Evolutionary conservation across 2,888 invertebrate species (phyloP).

Genomic region (Nomada ferruginata): DNA sequence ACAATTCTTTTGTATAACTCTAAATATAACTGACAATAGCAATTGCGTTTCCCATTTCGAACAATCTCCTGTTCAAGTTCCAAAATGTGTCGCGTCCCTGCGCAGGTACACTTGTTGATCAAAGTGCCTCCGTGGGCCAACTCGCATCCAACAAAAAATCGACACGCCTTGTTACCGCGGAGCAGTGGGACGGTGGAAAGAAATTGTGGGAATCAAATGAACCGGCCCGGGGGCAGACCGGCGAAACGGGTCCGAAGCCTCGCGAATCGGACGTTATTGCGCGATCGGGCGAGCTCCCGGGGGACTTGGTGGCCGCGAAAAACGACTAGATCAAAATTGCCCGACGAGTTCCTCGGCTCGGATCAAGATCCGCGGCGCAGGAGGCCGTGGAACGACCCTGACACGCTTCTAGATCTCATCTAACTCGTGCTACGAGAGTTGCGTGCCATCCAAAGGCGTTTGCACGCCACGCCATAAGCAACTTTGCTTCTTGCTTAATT

Average conservation of each 20-base stretch:
- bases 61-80: too few species aligned
- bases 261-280: constrained; percentile 17
- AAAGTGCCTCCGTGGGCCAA: not conserved
- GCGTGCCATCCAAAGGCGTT: constrained; percentile 22
- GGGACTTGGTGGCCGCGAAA: constrained; percentile 5
- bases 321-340: constrained; percentile 23
- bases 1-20: not conserved
- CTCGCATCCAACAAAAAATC: constrained; percentile 37
- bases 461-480: constrained; percentile 23
- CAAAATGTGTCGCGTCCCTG: too few species aligned
- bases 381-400: constrained; percentile 50
- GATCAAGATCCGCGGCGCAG: constrained; percentile 44
- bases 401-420: constrained; percentile 54
- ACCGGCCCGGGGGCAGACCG: not conserved
- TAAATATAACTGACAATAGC: not conserved
- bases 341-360: constrained; percentile 21
- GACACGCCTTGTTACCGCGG: not conserved
- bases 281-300: constrained; percentile 3
- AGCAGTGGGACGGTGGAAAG: not conserved
- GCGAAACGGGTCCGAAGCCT: constrained; percentile 12
- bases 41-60: too few species aligned
- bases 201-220: constrained; percentile 15
- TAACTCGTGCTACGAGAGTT: constrained; percentile 17
- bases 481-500: constrained; percentile 21
- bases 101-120: not conserved